Base-by-base conservation (phyloP, 2,797 vertebrate genomes). In the Saguinus oedipus region DNA sequence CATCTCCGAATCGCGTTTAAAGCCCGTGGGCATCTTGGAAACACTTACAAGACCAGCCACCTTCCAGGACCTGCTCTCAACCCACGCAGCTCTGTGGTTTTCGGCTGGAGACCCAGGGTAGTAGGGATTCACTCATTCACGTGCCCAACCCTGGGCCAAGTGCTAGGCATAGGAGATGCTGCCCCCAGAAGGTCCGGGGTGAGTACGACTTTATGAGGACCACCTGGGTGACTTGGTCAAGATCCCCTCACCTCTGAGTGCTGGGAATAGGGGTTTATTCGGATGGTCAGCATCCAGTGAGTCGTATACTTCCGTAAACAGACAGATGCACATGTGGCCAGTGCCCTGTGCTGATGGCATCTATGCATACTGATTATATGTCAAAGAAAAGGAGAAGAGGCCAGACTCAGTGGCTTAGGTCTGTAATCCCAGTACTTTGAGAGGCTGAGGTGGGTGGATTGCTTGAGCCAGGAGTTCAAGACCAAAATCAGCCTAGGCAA, bases 301-400 rank as follows among this genome's bases (percentile, higher is more conserved):
- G 50, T 42, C 6, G 1, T 5, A 0, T 19, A 4, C 48, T 4
- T 57, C 19, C 12, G 7, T 80, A 6, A 27, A 27, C 8, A 42
- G 72, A 36, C 7, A 36, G 9, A 2, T 20, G n/a, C 1, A 13
- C 3, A 0, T 7, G 19, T 59, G 0, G 11, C 19, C 57, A 13
- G 17, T 30, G 55, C 44, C 76, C 11, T 0, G 1, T 22, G 44
- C 88, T 10, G 61, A 39, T 30, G 10, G 61, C 68, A 53, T 90
- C 85, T 81, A 5, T 44, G 80, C 95, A 80, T 33, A 17, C 74
- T 95, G 87, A 91, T 82, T 80, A 2, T 7, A 1, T 61, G 97
- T 83, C 91, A 72, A 96, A 96, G 17, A 61, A 57, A 90, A 83
- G 92, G 84, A 8, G 46, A 81, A 75, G 95, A 39, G 19, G n/a